Evolutionary conservation across 2,797 vertebrate species (phyloP).

Genomic region (Urocyon cinereoargenteus): DNA sequence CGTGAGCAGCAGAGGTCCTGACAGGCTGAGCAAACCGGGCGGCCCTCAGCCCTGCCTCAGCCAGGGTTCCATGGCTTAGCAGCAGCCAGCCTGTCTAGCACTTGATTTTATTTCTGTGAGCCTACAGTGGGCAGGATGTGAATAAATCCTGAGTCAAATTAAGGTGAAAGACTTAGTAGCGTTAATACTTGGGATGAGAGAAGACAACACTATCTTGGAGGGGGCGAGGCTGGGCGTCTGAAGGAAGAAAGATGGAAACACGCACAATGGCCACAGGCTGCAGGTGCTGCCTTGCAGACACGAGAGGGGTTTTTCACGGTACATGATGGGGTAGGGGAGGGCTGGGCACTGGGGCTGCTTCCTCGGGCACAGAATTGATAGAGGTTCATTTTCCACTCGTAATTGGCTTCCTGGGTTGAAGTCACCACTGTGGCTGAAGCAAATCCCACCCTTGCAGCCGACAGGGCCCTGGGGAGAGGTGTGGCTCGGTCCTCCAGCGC

Average conservation of each 20-base stretch:
- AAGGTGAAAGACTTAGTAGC: conserved; percentile 77
- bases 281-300: background rate
- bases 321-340: conserved; percentile 21
- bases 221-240: background rate
- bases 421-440: conserved; percentile 19
- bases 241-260: background rate
- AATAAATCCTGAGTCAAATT: conserved; percentile 74
- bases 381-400: conserved; percentile 64
- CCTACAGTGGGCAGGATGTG: conserved; percentile 41
- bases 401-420: conserved; percentile 61
- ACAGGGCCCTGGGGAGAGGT: background rate
- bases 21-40: background rate
- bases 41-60: background rate
- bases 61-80: background rate
- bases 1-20: background rate
- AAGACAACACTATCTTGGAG: conserved; percentile 53
- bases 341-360: background rate
- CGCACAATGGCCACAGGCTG: background rate
- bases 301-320: background rate
- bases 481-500: background rate
- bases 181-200: conserved; percentile 65
- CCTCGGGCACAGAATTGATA: background rate
- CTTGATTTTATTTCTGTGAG: conserved; percentile 62
- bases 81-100: background rate
- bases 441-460: background rate